phyloP scores from a whole-genome alignment of 2,113 vertebrate genomes.

The Paracanthobrama guichenoti region DNA sequence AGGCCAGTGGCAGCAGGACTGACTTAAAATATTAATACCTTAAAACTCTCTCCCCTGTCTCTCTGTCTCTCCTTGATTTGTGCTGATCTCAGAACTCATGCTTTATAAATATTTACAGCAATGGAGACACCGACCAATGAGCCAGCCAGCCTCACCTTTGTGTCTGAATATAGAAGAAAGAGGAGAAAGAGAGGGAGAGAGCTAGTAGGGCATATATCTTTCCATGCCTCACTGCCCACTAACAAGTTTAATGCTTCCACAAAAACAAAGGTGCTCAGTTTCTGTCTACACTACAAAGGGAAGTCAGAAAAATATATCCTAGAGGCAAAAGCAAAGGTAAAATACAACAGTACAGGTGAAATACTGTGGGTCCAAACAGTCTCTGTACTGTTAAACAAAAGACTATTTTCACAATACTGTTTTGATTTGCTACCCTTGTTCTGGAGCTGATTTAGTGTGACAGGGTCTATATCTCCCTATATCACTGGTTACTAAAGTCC shows the following conservation, averaged over 20 bases:
- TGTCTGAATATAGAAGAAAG: conserved; percentile 17
- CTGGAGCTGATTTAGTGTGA: neutral
- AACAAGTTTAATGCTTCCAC: conserved; percentile 44
- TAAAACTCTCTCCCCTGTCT: neutral
- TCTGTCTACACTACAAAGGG: conserved; percentile 24
- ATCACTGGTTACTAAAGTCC: neutral
- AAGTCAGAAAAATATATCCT: conserved; percentile 31
- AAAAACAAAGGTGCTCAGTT: conserved; percentile 29
- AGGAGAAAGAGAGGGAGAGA: neutral
- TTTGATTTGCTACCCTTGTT: neutral
- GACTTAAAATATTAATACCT: neutral
- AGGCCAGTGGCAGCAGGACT: neutral
- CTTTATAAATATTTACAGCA: conserved; percentile 52
- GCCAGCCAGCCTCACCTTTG: neutral
- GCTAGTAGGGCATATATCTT: conserved; percentile 13
- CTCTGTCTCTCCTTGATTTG: conserved; percentile 33
- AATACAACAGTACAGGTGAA: conserved; percentile 7
- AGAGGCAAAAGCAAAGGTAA: conserved; percentile 24
- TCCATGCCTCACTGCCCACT: conserved; percentile 21
- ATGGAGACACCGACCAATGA: neutral
- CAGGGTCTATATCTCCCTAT: neutral
- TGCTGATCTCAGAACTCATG: conserved; percentile 45
- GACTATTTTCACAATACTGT: neutral
- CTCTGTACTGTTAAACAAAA: conserved; percentile 17
- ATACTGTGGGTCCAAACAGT: neutral